phyloP scores from a whole-genome alignment of 2,797 vertebrate species.

The Leptatherina wallacei region DNA sequence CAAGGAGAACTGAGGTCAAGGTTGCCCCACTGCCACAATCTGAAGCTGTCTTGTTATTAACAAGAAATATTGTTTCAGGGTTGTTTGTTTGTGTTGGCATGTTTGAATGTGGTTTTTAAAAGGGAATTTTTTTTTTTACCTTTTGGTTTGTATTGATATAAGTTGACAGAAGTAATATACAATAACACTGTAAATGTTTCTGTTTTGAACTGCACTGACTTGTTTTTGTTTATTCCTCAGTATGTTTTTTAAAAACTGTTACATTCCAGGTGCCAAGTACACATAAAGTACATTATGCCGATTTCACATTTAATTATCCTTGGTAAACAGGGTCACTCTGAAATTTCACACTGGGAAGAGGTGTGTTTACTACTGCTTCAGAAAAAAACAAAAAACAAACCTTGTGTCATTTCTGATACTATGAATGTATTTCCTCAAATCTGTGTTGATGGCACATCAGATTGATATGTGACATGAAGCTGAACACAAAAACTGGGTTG shows the following conservation, averaged over 20 bases:
- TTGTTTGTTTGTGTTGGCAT: constrained; percentile 2
- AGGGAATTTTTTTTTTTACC: not conserved
- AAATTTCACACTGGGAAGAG: constrained; percentile 26
- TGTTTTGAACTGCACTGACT: not conserved
- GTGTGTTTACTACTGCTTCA: not conserved
- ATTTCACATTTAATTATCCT: constrained; percentile 4
- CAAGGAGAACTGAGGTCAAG: constrained; percentile 66
- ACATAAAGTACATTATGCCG: not conserved
- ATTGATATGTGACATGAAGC: not conserved
- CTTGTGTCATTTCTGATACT: constrained; percentile 4
- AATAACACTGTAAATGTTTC: not conserved
- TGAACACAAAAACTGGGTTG: constrained; percentile 4
- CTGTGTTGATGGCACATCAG: not conserved
- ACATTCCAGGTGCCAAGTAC: constrained; percentile 7
- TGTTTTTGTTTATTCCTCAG: not conserved
- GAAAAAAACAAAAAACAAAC: constrained; percentile 6
- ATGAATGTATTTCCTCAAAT: constrained; percentile 39
- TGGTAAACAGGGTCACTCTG: not conserved
- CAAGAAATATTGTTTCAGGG: constrained; percentile 2
- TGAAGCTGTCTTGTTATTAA: constrained; percentile 4
- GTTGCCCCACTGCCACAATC: not conserved
- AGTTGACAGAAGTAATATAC: not conserved
- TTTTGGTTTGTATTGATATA: not conserved
- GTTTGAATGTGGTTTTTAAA: not conserved
- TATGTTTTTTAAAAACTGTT: constrained; percentile 21